Conservation (phyloP, 2,888 invertebrate species). For the Xestia rhomboidea region DNA sequence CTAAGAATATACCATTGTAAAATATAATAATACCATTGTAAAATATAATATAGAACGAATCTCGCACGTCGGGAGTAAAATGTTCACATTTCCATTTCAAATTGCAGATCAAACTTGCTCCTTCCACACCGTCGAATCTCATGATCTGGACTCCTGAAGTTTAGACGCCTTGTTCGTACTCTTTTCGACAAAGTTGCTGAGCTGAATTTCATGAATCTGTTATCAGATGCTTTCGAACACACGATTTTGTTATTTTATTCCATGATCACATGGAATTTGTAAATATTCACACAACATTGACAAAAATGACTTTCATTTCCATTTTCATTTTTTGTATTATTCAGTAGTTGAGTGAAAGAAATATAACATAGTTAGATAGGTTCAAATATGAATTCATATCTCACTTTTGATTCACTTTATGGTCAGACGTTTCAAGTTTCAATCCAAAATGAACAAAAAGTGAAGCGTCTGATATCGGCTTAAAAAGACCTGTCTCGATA, state of each 20-base stretch:
- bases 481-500: slow-evolving; percentile 1
- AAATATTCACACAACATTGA: neutral
- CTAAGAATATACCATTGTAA: neutral
- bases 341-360: neutral
- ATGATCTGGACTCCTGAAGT: slow-evolving; percentile 29
- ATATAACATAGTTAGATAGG: neutral
- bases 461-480: neutral
- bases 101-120: slow-evolving; percentile 49
- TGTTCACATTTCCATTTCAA: slow-evolving; percentile 48
- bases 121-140: slow-evolving; percentile 6
- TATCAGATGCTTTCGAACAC: neutral
- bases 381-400: neutral
- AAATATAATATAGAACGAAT: slow-evolving; percentile 5
- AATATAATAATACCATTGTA: slow-evolving; percentile 3
- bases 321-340: neutral
- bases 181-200: slow-evolving; percentile 12
- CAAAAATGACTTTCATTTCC: neutral
- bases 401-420: neutral
- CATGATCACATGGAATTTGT: too few relatives aligned
- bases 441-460: neutral
- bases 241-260: neutral
- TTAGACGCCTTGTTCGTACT: slow-evolving; percentile 5
- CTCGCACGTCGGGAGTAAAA: slow-evolving; percentile 18
- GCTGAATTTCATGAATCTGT: slow-evolving; percentile 3
- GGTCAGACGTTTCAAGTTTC: neutral